These are phyloP conservation scores for Perca flavescens DNA, from an alignment of 2,113 vertebrate genomes.

Conservation along the genomic window DNA sequence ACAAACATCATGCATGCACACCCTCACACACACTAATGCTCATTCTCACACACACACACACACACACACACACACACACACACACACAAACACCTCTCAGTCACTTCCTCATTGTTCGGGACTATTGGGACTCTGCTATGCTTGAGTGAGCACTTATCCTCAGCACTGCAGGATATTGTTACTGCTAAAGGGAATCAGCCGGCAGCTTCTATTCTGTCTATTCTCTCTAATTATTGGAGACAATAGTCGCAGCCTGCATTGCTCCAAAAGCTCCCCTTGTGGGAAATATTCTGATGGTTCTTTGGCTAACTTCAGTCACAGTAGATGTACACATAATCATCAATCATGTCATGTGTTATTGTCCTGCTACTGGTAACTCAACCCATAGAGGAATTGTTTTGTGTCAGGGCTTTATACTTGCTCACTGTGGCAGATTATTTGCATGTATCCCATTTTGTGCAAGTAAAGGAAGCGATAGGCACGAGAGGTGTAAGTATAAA, in stretches of 20 bases:
- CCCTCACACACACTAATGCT: not conserved
- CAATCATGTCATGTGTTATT: conserved; percentile 60
- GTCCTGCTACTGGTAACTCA: conserved; percentile 58
- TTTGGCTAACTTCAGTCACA: conserved; percentile 66
- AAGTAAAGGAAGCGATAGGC: conserved; percentile 30
- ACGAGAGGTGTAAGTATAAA: conserved; percentile 42
- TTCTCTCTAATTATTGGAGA: conserved; percentile 68
- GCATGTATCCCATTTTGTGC: conserved; percentile 50
- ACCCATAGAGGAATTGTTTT: conserved; percentile 37
- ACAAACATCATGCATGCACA: conserved; percentile 20
- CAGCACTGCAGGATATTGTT: conserved; percentile 72
- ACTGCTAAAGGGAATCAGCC: conserved; percentile 60
- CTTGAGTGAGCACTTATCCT: conserved; percentile 70
- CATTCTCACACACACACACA: not conserved
- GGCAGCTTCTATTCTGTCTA: conserved; percentile 58
- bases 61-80: conserved; percentile 22
- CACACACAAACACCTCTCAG: conserved; percentile 29
- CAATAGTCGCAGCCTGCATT: conserved; percentile 64
- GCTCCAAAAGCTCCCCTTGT: conserved; percentile 17
- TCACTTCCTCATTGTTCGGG: conserved; percentile 71
- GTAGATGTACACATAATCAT: conserved; percentile 58
- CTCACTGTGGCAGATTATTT: conserved; percentile 51
- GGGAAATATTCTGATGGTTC: conserved; percentile 51
- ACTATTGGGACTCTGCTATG: conserved; percentile 62
- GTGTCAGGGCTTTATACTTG: conserved; percentile 59